Percentiles rank a stretch among this genome's conserved stretches.
Conservation (phyloP, 2,113 vertebrate genomes). For the Garra rufa region DNA sequence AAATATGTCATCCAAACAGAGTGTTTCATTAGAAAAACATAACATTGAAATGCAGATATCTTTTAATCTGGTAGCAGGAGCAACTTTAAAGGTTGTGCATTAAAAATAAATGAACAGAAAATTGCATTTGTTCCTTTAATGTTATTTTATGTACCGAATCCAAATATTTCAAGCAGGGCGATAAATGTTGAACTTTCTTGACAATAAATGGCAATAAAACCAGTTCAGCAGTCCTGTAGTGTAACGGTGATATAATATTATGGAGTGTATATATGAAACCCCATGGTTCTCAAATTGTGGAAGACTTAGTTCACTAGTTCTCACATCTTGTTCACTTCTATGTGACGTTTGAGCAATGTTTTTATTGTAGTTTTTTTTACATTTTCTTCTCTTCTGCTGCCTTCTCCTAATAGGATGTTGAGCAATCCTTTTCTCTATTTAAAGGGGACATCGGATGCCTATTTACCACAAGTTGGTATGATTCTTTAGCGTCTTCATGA, state of each 20-base stretch:
- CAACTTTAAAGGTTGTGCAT: slow-evolving; percentile 37
- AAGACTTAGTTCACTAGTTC: slow-evolving; percentile 4
- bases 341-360: not conserved
- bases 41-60: not conserved
- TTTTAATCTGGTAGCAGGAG: slow-evolving; percentile 6
- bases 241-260: not conserved
- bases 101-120: slow-evolving; percentile 35
- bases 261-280: not conserved
- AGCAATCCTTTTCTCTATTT: not conserved
- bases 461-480: too few relatives aligned
- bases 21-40: slow-evolving; percentile 23
- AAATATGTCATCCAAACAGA: slow-evolving; percentile 34
- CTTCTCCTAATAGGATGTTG: not conserved
- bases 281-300: not conserved
- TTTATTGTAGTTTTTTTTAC: not conserved
- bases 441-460: not conserved
- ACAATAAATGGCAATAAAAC: slow-evolving; percentile 28
- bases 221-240: not conserved
- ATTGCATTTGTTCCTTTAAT: slow-evolving; percentile 13
- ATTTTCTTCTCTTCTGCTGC: not conserved
- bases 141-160: slow-evolving; percentile 23
- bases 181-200: slow-evolving; percentile 21
- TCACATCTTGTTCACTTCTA: not conserved
- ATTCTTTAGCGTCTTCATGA: too few relatives aligned
- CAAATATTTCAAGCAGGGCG: not conserved